Base-by-base conservation (phyloP, 1,140 invertebrate genomes). In the Hirudo medicinalis region DNA sequence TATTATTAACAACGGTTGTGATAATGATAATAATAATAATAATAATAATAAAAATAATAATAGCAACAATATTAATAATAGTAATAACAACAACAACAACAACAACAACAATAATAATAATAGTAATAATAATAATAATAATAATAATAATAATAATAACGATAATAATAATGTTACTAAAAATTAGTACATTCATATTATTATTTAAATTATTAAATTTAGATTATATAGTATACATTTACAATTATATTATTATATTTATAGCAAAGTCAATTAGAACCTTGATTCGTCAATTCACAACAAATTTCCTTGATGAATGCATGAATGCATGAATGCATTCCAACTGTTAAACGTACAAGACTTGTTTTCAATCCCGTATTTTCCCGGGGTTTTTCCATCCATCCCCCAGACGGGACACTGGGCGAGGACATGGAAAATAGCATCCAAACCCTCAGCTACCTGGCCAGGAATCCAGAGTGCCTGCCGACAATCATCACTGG, bases 381-480 rank as follows among this genome's bases (percentile, higher is more conserved):
- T 67, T 11, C 29, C n/a, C n/a, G n/a, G n/a, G n/a, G n/a, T n/a
- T n/a, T n/a, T n/a, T n/a, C n/a, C n/a, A 27, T 32, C 40, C 55
- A 22, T 17, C 67, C 29, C 53, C 29, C 69, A 76, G 68, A 29
- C 72, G 74, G 76, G 73, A 76, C 76, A 25, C 75, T 78, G 17
- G 74, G 78, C 17, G 76, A 81, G 32, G 82, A 85, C 49, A 82
- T 82, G 0, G 85, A 85, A 76, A 76, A 80, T 17, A 83, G 82
- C 19, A 79, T 86, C 43, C 77, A 80, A 36, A 81, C 84, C 0
- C 77, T 87, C 40, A 82, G 81, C 67, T 83, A 85, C 72, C 85
- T 88, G 80, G 84, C 85, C 6, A 75, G 77, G 32, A 88, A 87
- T 77, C 80, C 84, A n/a, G 87, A 87, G 78, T 87, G 86, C 74